Evolutionary conservation across 2,797 vertebrate genomes (phyloP).

Genomic region (Emys orbicularis): DNA sequence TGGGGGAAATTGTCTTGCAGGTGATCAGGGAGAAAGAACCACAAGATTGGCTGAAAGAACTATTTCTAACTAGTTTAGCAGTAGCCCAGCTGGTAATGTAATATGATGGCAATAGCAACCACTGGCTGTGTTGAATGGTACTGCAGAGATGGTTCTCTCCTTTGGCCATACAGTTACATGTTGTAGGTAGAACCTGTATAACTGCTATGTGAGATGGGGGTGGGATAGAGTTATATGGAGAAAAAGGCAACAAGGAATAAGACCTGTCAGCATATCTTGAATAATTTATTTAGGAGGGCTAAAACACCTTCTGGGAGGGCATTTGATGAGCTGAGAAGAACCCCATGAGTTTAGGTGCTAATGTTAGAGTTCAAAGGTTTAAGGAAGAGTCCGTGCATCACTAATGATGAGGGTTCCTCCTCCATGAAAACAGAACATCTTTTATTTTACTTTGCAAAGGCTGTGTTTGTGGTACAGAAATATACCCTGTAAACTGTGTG

Average conservation of each 20-base stretch:
- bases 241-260: not conserved
- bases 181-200: not conserved
- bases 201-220: not conserved
- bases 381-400: not conserved
- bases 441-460: constrained; percentile 55
- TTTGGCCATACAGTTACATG: not conserved
- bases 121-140: not conserved
- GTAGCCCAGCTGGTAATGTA: not conserved
- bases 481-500: constrained; percentile 17
- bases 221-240: not conserved
- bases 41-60: not conserved
- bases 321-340: not conserved
- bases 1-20: not conserved
- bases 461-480: constrained; percentile 50
- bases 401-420: not conserved
- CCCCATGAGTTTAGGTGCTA: not conserved
- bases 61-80: not conserved
- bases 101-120: not conserved
- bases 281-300: not conserved
- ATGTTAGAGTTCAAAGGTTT: not conserved
- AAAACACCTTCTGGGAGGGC: not conserved
- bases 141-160: not conserved
- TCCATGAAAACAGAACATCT: not conserved
- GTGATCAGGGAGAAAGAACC: not conserved
- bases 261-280: not conserved